Evolutionary conservation across 2,888 invertebrate genomes (phyloP).

Genomic region (Caenorhabditis angaria): DNA sequence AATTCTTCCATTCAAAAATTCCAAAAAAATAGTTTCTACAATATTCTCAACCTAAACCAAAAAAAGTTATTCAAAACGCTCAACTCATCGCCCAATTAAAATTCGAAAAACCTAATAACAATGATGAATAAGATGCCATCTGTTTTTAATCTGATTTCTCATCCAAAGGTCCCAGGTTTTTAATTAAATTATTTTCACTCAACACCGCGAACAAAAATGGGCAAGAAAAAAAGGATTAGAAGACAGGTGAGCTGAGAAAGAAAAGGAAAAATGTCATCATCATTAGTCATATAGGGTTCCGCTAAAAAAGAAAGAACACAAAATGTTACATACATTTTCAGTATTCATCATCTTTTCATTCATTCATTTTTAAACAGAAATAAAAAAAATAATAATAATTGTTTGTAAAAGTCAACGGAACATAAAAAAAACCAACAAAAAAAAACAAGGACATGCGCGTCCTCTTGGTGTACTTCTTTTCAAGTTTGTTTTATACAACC

Average conservation of each 20-base stretch:
- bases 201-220: not conserved
- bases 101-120: not conserved
- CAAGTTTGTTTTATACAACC: constrained; percentile 1
- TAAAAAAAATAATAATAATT: too few species aligned
- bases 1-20: too few species aligned
- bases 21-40: too few species aligned
- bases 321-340: not conserved
- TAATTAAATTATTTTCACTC: not conserved
- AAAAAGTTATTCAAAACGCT: not conserved
- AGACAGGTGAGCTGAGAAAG: not conserved
- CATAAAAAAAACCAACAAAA: not conserved
- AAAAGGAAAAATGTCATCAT: not conserved
- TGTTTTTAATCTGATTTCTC: not conserved
- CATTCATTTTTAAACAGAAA: too few species aligned
- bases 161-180: not conserved
- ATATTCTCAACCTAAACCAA: too few species aligned
- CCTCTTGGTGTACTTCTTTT: not conserved
- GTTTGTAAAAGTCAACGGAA: not conserved
- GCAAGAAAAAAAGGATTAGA: not conserved
- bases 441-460: not conserved
- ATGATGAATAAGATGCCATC: not conserved
- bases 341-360: not conserved
- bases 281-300: not conserved
- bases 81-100: too few species aligned
- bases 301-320: not conserved